Conservation (phyloP, 2,797 vertebrate genomes). For the Monodelphis domestica region DNA sequence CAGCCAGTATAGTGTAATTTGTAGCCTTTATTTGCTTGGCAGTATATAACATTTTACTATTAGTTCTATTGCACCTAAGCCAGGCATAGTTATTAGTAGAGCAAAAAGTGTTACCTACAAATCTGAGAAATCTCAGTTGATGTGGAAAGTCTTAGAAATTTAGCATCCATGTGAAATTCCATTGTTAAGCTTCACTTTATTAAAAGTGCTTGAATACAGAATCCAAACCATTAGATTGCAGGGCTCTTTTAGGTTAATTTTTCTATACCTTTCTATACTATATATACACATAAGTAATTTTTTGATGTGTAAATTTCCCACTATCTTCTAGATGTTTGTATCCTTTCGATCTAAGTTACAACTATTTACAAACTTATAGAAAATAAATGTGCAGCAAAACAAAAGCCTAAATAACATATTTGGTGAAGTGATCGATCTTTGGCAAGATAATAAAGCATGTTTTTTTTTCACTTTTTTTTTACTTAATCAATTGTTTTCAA, state of each 20-base stretch:
- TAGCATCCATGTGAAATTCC: neutral
- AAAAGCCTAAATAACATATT: neutral
- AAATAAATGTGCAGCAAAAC: neutral
- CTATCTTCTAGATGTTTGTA: neutral
- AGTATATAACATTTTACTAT: neutral
- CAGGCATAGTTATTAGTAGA: neutral
- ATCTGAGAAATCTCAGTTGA: conserved; percentile 1
- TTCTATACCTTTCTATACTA: neutral
- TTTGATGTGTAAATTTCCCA: neutral
- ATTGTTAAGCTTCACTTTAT: neutral
- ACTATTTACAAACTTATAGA: neutral
- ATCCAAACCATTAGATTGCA: neutral
- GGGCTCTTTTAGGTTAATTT: neutral
- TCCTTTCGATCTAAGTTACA: neutral
- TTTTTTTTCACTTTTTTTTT: no score
- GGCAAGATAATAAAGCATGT: neutral
- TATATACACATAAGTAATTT: neutral
- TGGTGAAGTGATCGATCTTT: neutral
- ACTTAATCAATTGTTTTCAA: neutral
- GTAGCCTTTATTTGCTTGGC: neutral
- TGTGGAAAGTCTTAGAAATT: conserved; percentile 40
- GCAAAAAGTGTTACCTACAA: neutral
- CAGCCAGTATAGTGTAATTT: neutral
- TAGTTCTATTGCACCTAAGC: neutral
- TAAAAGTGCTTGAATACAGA: neutral